Evolutionary conservation across 2,888 invertebrate genomes (phyloP).

Genomic region (Catocala fraxini): DNA sequence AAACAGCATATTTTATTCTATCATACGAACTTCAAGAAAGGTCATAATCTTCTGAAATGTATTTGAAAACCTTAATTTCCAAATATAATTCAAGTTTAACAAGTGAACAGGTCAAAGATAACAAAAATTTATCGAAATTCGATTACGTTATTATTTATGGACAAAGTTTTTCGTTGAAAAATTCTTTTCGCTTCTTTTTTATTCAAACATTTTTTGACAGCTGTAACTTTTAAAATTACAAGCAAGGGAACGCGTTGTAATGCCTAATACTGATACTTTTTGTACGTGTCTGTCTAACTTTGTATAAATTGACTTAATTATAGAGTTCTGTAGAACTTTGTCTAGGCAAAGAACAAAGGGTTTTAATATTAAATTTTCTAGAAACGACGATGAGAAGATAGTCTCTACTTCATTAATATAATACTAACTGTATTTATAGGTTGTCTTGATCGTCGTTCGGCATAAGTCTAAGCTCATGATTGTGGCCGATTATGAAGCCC

Average conservation of each 20-base stretch:
- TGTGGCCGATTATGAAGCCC: too few species aligned
- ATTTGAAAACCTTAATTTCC: not conserved
- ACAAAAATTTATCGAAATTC: slow-evolving; percentile 32
- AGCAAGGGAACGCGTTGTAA: slow-evolving; percentile 2
- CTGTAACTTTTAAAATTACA: slow-evolving; percentile 20
- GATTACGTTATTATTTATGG: slow-evolving; percentile 37
- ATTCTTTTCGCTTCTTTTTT: too few species aligned
- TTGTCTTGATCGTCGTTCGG: too few species aligned
- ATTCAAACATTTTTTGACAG: slow-evolving; percentile 20
- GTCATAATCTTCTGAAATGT: too few species aligned
- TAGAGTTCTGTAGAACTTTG: not conserved
- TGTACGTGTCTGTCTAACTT: slow-evolving; percentile 18
- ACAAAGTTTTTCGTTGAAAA: slow-evolving; percentile 22
- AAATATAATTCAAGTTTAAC: slow-evolving; percentile 10
- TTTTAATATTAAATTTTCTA: too few species aligned
- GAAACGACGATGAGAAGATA: too few species aligned
- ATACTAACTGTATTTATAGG: too few species aligned
- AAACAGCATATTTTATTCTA: too few species aligned
- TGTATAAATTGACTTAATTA: slow-evolving; percentile 4
- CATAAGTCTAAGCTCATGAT: too few species aligned
- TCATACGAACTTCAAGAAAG: too few species aligned
- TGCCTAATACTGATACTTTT: slow-evolving; percentile 10
- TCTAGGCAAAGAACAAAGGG: too few species aligned
- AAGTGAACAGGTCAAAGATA: slow-evolving; percentile 9
- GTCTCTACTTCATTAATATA: too few species aligned